Evolutionary conservation across 2,113 vertebrate species (phyloP), one percentile per base, ranked within the genome.

Genomic region (Hassar affinis): DNA sequence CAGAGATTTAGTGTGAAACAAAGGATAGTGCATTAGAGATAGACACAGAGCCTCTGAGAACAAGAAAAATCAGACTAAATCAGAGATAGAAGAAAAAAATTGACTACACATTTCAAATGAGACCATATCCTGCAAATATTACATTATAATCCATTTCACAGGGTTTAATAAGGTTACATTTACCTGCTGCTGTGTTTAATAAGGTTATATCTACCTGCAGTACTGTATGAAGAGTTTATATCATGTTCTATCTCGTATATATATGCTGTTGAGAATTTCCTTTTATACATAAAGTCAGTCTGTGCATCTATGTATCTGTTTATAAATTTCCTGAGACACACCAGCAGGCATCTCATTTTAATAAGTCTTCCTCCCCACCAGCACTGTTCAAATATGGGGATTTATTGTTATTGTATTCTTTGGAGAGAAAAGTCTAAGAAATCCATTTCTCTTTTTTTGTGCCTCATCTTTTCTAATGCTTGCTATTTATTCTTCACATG

Each of bases 141-240:
- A 45, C 10, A 25, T 71, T 71, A 47, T 11, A 45, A 47, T 45
- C 42, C 11, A n/a, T 71, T 71, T 71, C 42, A 71, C 38, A 11
- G 22, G 38, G 10, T 45, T 71, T 45, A 71, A 71, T 71, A 71
- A 68, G 68, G 68, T 71, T 45, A 71, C n/a, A 47, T 45, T 20
- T 45, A 45, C 66, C 38, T 69, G 22, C 66, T 45, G 30, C 57
- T n/a, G 25, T 4, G 25, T 27, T 61, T 33, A 64, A 64, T 64
- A 64, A 17, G 66, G 66, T 42, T 35, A 35, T 42, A 69, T 68
- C 64, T 66, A 20, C 33, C 33, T 68, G 18, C 18, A 22, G 5
- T 22, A 25, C 30, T 35, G 15, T 66, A 25, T 4, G 38, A 12
- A 45, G 45, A 49, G n/a, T 74, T 27, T 9, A 27, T 74, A 51